Base-by-base conservation (phyloP, 1,140 invertebrate genomes). In the Drosophila saltans region DNA sequence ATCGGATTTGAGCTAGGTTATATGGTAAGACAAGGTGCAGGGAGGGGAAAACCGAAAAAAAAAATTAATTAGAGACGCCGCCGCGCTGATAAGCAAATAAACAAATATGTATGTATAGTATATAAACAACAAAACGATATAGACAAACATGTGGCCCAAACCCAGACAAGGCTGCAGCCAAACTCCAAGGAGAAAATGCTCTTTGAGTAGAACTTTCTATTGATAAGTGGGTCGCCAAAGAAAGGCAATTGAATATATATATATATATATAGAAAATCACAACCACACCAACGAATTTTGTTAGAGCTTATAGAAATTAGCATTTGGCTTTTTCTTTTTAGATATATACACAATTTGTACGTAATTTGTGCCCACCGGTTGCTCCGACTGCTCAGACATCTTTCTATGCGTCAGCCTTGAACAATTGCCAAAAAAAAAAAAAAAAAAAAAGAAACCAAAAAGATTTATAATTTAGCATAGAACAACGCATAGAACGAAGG, bases 61-160 rank as follows among this genome's bases (percentile, higher is more conserved):
- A 63, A 83, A 85, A 88, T 86, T 86, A 86, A 86, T 86, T 86
- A 88, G 83, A 88, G 72, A 82, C 76, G 72, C 76, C 69, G 76
- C 67, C 64, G 9, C 48, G 66, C 63, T 86, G 83, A 86, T 86
- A 88, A 86, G 80, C 72, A 79, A 82, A 84, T 75, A 83, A 67
- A 82, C 58, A 82, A 81, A 82, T 75, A 82, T 40, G 45, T 52
- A 52, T 52, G 45, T 52, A 52, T 52, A 52, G 45, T 52, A 52
- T 52, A 61, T 26, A 56, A 58, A 57, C 45, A 64, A 75, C 26
- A 52, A 75, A 61, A 72, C 30, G 16, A 16, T 16, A 16, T 16
- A 55, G 60, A 69, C 57, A 65, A 70, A 78, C 69, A 81, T 70
- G 41, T 75, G 66, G 71, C 41, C 10, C 43, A 62, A 52, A 58